Base-by-base conservation (phyloP, 2,888 invertebrate species). In the Chrysolina americana region DNA sequence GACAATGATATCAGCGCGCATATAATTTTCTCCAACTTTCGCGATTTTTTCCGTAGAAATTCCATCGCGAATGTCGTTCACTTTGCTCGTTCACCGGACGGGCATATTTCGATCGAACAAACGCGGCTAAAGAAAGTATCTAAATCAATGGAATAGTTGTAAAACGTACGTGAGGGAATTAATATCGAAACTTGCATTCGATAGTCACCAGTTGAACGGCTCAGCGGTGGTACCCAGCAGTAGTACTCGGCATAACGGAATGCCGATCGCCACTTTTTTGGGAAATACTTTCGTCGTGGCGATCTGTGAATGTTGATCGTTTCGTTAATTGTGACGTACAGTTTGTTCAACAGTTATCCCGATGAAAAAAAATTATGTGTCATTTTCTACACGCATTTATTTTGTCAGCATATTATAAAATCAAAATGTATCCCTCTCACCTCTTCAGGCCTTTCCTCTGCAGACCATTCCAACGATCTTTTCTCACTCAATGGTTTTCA, bases 151-250 rank as follows among this genome's bases (percentile, higher is more conserved):
- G 59, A 66, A 74, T 70, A 70, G 70, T 69, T 70, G 65, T 69
- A 69, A 64, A 69, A 73, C 73, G 70, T 74, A 74, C 73, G 73
- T 74, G 73, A 74, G 73, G 70, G 70, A 74, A 74, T 74, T 70
- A 64, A 65, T 65, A 70, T 41, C 59, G 69, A 73, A 70, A 19
- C 23, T 21, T 6, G 23, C 19, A 21, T 11, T 19, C 23, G 23
- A 19, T 56, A 21, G 53, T 56, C 23, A 21, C 19, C 53, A 56
- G 56, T 56, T 10, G 23, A 56, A 13, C 56, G 56, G 23, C 56
- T 10, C n/a, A 56, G 6, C 56, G 56, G 23, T 23, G 10, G 48
- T 48, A 48, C 48, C 48, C 44, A 15, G n/a, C 11, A 4, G 9
- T n/a, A n/a, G 50, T 50, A 17, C 17, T 23, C 36, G 28, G 36